These are phyloP conservation scores for Criorhina ranunculi DNA, from an alignment of 2,888 invertebrate genomes.

Conservation along the genomic window DNA sequence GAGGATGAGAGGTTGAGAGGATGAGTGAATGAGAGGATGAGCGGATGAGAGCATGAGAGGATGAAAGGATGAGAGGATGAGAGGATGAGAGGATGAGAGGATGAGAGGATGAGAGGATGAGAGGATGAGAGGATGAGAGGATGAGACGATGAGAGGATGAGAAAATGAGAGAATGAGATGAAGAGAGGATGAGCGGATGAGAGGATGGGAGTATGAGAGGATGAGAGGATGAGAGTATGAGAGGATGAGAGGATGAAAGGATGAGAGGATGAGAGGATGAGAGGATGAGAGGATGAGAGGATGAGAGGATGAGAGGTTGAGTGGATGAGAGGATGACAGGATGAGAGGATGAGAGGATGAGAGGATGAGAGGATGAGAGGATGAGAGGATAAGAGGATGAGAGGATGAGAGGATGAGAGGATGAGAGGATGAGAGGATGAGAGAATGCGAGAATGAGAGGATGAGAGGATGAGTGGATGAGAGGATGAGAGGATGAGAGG, in stretches of 20 bases:
- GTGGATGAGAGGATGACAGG: not conserved
- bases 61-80: not conserved
- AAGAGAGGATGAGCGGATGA: constrained; percentile 49
- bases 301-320: no score
- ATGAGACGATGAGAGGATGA: no score
- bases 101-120: constrained; percentile 72
- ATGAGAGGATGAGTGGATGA: no score
- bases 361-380: not conserved
- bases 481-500: not conserved
- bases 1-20: no score
- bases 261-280: constrained; percentile 19
- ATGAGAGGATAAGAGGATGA: constrained; percentile 2
- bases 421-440: not conserved
- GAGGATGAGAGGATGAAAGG: no score
- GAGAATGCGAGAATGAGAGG: constrained; percentile 29
- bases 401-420: constrained; percentile 1
- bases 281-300: constrained; percentile 74
- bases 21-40: no score
- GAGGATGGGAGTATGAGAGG: constrained; percentile 55
- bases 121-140: constrained; percentile 33
- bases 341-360: not conserved
- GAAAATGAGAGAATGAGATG: constrained; percentile 37
- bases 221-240: constrained; percentile 16
- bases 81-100: constrained; percentile 34
- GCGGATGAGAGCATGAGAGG: no score